Evolutionary conservation across 2,888 invertebrate species (phyloP).

Genomic region (Agrotis clavis): DNA sequence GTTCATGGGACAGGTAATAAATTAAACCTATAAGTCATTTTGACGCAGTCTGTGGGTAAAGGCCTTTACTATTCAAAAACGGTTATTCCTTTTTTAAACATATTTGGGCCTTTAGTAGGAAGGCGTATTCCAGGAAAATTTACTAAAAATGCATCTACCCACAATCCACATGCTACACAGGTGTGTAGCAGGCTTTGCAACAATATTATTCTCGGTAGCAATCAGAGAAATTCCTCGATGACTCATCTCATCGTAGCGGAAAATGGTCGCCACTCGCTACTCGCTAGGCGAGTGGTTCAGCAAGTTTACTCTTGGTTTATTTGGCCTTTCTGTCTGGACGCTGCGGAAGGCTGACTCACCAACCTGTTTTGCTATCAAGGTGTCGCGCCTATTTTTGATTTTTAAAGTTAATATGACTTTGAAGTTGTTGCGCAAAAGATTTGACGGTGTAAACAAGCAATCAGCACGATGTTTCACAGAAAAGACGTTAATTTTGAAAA

Average conservation of each 20-base stretch:
- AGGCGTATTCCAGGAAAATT: conserved; percentile 20
- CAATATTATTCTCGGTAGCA: conserved; percentile 54
- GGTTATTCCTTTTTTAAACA: background rate
- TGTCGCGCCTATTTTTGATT: conserved; percentile 49
- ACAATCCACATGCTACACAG: conserved; percentile 8
- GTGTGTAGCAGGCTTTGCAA: conserved; percentile 35
- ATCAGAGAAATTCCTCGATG: conserved; percentile 69
- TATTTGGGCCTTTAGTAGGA: background rate
- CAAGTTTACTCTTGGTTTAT: conserved; percentile 72
- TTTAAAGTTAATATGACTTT: conserved; percentile 22
- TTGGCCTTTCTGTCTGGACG: conserved; percentile 67
- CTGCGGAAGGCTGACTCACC: conserved; percentile 68
- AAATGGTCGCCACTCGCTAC: conserved; percentile 50
- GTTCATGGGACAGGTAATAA: too few species aligned
- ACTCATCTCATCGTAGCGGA: conserved; percentile 65
- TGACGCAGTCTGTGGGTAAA: too few species aligned
- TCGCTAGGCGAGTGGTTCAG: conserved; percentile 65
- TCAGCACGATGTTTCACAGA: background rate
- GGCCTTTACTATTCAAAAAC: background rate
- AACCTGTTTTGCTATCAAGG: conserved; percentile 69
- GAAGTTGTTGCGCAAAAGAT: conserved; percentile 16
- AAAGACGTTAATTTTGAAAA: background rate
- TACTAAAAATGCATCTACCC: background rate
- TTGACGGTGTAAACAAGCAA: background rate
- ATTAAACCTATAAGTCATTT: background rate